Base-by-base conservation (phyloP, 2,888 invertebrate genomes). In the Pristionchus maxplancki region DNA sequence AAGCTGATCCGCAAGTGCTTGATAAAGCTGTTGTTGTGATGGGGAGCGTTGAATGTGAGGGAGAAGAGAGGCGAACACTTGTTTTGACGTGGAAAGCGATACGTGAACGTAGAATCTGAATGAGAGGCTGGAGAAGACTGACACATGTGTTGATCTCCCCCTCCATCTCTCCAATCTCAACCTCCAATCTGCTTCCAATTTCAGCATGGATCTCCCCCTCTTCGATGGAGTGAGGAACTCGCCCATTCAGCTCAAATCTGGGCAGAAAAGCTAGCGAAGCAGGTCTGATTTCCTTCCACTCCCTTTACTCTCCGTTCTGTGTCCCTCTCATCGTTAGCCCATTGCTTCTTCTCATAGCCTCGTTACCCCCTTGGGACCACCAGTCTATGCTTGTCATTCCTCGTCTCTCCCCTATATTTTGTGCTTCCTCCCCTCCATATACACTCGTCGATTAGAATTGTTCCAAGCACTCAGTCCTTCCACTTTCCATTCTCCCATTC, bases 181-280 rank as follows among this genome's bases (percentile, higher is more conserved):
- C 58, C 11, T 34, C 20, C 34, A 74, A 40, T 74, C 74, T 83
- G 24, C 48, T 20, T 64, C 64, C 64, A 34, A 48, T 31, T 92
- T n/a, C 90, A 92, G 90, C 95, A 95, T 89, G 93, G 93, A 67
- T 94, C 93, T 6, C 90, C 94, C 0, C 89, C 94, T 13, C 89
- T 95, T 58, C 91, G 90, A 24, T 93, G 93, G 89, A 93, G 92
- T 90, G 91, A 92, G 64, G 95, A 95, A 74, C 92, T 95, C 74
- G 92, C 93, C 31, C 93, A 93, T 44, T 92, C 94, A 88, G 95
- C 95, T 24, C 95, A 95, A 91, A 93, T 94, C 81, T 95, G 95
- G 95, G 95, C 95, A 0, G 95, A 95, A n/a, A 92, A 95, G 64
- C 91, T 95, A 87, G 95, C 95, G 6, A 90, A 93, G 28, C 93